Evolutionary conservation across 2,888 invertebrate species (phyloP).

Genomic region (Nesidiocoris tenuis): DNA sequence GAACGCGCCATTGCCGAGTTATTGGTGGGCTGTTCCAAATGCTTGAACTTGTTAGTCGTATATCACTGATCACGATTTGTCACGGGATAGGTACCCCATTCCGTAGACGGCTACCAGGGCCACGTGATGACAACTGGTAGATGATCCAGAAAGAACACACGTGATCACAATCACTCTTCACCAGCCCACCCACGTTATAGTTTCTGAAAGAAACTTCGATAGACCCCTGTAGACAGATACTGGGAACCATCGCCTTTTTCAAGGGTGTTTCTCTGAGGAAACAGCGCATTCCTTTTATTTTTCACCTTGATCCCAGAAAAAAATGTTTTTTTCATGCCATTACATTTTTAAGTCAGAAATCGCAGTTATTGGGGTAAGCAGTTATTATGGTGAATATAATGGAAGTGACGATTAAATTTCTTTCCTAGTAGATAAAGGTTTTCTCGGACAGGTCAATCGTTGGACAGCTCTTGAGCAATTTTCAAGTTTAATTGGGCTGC

Average conservation of each 20-base stretch:
- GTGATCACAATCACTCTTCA: constrained; percentile 35
- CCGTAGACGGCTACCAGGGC: background rate
- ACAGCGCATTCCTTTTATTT: too few relatives aligned
- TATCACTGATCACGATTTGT: constrained; percentile 17
- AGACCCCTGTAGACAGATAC: background rate
- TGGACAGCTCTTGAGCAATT: too few relatives aligned
- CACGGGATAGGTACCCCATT: background rate
- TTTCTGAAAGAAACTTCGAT: background rate
- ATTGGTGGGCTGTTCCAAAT: constrained; percentile 20
- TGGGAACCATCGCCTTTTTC: background rate
- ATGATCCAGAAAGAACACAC: constrained; percentile 41
- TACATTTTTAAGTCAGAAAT: too few relatives aligned
- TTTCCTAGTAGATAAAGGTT: too few relatives aligned
- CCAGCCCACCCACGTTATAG: constrained; percentile 27
- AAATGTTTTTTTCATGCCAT: too few relatives aligned
- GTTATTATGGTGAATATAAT: too few relatives aligned
- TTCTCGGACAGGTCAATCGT: too few relatives aligned
- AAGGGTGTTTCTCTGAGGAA: background rate
- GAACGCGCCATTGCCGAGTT: constrained; percentile 18
- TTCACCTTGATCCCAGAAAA: too few relatives aligned
- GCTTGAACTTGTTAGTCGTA: constrained; percentile 20
- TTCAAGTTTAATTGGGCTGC: too few relatives aligned
- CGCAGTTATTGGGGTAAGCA: too few relatives aligned
- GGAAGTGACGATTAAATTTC: too few relatives aligned
- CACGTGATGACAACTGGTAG: constrained; percentile 35